Evolutionary conservation across 1,140 invertebrate species (phyloP).

Genomic region (Holotrichia oblita): DNA sequence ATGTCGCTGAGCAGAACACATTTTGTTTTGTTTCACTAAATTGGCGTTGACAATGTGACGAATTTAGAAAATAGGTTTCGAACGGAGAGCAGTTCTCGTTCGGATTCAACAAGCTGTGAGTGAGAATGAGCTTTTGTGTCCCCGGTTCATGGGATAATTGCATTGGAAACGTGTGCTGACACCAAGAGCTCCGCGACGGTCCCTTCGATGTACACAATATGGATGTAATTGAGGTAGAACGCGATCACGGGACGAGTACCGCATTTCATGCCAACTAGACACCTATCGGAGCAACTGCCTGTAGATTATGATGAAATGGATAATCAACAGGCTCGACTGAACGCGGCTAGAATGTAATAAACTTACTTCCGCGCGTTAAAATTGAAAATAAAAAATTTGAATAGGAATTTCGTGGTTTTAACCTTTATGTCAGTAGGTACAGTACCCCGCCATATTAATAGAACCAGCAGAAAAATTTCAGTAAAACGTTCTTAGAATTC

Average conservation of each 20-base stretch:
- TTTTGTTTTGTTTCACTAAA: conserved; percentile 12
- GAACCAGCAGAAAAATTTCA: no score
- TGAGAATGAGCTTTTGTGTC: conserved; percentile 30
- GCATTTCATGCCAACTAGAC: conserved; percentile 14
- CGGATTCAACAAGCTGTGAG: conserved; percentile 22
- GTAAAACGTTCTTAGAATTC: no score
- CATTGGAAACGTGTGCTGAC: conserved; percentile 30
- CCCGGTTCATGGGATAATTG: conserved; percentile 19
- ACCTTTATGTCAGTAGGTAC: background rate
- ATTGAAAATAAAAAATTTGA: background rate
- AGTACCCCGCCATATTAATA: no score
- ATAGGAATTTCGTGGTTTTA: background rate
- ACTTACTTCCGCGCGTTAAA: conserved; percentile 14
- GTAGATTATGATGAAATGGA: conserved; percentile 22
- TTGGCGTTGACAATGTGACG: conserved; percentile 24
- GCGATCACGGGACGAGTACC: conserved; percentile 11
- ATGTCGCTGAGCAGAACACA: background rate
- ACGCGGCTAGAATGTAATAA: background rate
- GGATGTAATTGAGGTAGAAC: conserved; percentile 25
- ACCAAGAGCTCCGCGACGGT: conserved; percentile 21
- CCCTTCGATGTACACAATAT: background rate
- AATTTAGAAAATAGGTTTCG: conserved; percentile 31
- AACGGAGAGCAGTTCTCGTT: conserved; percentile 16
- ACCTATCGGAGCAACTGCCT: conserved; percentile 20
- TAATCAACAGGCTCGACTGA: background rate